Evolutionary conservation across 2,888 invertebrate species (phyloP).

Genomic region (Pammene aurita): DNA sequence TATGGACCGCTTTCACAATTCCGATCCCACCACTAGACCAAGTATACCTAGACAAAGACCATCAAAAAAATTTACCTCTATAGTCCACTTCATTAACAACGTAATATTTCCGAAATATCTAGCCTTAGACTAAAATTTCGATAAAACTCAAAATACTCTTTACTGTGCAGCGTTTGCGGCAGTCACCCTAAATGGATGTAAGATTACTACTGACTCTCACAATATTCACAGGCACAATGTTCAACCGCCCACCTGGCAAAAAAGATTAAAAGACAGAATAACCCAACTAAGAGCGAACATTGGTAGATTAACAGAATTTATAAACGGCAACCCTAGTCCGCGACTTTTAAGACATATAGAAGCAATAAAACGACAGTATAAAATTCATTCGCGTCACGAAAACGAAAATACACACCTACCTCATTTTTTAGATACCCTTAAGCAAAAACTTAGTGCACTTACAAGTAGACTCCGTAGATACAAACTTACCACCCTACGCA

Average conservation of each 20-base stretch:
- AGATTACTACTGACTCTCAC: not conserved
- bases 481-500: conserved; percentile 1
- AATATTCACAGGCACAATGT: not conserved
- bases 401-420: not conserved
- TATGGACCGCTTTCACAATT: too few relatives aligned
- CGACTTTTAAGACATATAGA: too few relatives aligned
- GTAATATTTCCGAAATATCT: too few relatives aligned
- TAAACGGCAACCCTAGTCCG: not conserved
- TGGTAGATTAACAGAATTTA: conserved; percentile 2
- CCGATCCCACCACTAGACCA: too few relatives aligned
- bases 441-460: conserved; percentile 1
- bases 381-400: not conserved
- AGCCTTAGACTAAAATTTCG: too few relatives aligned
- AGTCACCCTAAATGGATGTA: too few relatives aligned
- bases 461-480: conserved; percentile 1
- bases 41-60: too few relatives aligned
- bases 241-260: conserved; percentile 1
- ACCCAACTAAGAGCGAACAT: not conserved
- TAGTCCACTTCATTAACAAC: too few relatives aligned
- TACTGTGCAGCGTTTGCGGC: too few relatives aligned
- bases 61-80: too few relatives aligned
- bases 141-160: too few relatives aligned
- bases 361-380: not conserved
- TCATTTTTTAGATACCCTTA: not conserved
- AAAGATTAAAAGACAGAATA: conserved; percentile 3